Conservation (phyloP, 2,113 vertebrate species). For the Alligator mississippiensis region DNA sequence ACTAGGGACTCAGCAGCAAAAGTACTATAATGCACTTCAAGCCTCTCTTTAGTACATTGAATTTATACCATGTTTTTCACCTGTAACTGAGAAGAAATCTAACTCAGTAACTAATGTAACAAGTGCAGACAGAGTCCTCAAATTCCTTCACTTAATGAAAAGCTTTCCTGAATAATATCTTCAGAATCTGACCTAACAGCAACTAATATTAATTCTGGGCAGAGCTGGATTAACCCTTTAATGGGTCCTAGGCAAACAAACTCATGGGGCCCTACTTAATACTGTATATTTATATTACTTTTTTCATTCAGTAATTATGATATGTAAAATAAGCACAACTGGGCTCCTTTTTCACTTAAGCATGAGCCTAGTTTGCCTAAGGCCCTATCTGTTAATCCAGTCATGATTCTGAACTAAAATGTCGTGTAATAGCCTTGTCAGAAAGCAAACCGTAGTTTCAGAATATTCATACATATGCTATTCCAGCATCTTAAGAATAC, state of each 20-base stretch:
- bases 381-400: too few relatives aligned
- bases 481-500: neutral
- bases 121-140: neutral
- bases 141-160: neutral
- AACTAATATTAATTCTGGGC: neutral
- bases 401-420: neutral
- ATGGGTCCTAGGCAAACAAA: too few relatives aligned
- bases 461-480: neutral
- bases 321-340: too few relatives aligned
- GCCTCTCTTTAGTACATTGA: conserved; percentile 13
- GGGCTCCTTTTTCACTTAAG: too few relatives aligned
- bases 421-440: neutral
- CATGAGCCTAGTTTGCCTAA: too few relatives aligned
- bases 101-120: too few relatives aligned
- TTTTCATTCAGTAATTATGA: too few relatives aligned
- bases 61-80: neutral
- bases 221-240: too few relatives aligned
- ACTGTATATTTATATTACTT: too few relatives aligned
- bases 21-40: neutral
- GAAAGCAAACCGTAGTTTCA: neutral
- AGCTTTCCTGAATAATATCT: conserved; percentile 10
- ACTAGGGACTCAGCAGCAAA: neutral
- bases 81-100: too few relatives aligned
- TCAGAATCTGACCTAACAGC: neutral
- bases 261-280: too few relatives aligned